These are phyloP conservation scores for Pachyuromys duprasi DNA, from an alignment of 2,797 vertebrate genomes.

Conservation along the genomic window DNA sequence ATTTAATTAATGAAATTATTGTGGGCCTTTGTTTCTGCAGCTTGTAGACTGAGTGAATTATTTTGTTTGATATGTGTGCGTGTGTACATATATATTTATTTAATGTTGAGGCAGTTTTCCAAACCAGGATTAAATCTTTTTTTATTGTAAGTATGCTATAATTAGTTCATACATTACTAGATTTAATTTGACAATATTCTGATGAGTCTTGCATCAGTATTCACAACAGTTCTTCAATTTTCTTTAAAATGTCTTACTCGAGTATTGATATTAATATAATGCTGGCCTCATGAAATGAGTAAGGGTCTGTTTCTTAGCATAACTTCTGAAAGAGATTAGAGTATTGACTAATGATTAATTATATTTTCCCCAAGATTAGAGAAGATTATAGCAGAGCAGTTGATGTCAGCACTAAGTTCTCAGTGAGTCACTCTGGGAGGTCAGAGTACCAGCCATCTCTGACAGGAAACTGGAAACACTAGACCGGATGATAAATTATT, in stretches of 20 bases:
- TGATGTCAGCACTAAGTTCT: neutral
- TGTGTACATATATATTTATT: neutral
- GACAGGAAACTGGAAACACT: neutral
- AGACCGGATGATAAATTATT: neutral
- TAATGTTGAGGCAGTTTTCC: neutral
- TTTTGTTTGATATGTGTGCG: neutral
- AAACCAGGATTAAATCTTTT: neutral
- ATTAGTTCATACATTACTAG: neutral
- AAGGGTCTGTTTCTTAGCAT: neutral
- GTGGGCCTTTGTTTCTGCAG: neutral
- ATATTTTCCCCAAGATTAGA: neutral
- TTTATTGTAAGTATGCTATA: neutral
- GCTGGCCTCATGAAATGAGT: neutral
- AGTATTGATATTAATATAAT: neutral
- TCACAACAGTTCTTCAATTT: neutral
- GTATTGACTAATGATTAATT: neutral
- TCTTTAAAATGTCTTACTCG: neutral
- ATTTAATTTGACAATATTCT: neutral
- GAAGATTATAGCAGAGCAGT: neutral
- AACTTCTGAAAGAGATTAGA: neutral
- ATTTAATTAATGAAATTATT: neutral
- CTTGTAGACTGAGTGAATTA: neutral
- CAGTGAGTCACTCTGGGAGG: neutral
- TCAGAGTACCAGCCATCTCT: neutral
- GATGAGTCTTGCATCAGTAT: neutral